These are phyloP conservation scores for Psophia crepitans DNA, from an alignment of 2,113 vertebrate species.

Conservation along the genomic window DNA sequence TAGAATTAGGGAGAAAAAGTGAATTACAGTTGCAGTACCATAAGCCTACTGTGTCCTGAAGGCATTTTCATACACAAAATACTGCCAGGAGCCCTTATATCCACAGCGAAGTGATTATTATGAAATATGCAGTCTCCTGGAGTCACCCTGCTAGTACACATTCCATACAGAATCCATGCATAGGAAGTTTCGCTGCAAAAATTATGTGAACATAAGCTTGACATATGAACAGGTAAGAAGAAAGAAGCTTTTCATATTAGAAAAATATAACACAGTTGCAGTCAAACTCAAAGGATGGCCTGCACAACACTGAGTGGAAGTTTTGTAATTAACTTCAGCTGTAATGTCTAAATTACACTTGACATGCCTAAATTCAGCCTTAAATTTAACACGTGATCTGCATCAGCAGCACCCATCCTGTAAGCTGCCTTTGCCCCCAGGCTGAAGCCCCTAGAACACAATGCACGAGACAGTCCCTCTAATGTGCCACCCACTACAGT, in stretches of 20 bases:
- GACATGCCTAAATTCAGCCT: neutral
- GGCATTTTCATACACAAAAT: neutral
- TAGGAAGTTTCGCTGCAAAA: neutral
- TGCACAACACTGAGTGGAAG: neutral
- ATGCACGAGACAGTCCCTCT: neutral
- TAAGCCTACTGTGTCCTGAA: neutral
- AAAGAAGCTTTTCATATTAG: neutral
- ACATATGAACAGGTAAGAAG: neutral
- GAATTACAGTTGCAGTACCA: neutral
- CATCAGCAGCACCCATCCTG: neutral
- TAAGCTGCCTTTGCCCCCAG: neutral
- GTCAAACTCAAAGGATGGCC: neutral
- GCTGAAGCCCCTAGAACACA: neutral
- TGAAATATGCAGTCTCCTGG: neutral
- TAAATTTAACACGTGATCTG: neutral
- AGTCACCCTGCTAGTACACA: neutral
- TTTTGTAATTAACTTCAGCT: neutral
- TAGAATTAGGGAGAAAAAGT: neutral
- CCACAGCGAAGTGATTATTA: neutral
- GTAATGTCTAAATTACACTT: neutral
- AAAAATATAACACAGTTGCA: neutral
- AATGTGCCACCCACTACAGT: fast-evolving
- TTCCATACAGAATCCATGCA: neutral
- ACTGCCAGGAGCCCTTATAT: neutral
- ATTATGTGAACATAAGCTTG: neutral